phyloP scores from a whole-genome alignment of 2,888 invertebrate genomes.

The Cosmia trapezina region DNA sequence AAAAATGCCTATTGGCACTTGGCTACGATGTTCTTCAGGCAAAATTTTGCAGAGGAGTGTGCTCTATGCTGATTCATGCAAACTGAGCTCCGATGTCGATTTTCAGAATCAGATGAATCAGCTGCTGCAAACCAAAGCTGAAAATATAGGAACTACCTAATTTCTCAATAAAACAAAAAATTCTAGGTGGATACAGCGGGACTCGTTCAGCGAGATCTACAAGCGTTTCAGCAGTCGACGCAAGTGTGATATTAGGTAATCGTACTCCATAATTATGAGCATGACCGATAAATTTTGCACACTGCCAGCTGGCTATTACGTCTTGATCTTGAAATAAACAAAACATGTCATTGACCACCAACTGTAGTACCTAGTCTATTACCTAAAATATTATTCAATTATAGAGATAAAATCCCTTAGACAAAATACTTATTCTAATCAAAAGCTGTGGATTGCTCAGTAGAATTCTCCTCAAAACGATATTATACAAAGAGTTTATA shows the following conservation, averaged over 20 bases:
- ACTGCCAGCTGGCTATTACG: conserved; percentile 5
- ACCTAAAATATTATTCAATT: background rate
- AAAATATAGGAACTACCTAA: background rate
- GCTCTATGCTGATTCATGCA: background rate
- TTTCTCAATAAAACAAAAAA: background rate
- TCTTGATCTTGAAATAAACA: conserved; percentile 2
- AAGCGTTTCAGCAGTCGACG: conserved; percentile 79
- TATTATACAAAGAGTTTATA: background rate
- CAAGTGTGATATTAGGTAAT: conserved; percentile 86
- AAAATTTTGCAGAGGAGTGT: background rate
- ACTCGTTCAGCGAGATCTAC: conserved; percentile 82
- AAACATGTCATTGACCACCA: background rate
- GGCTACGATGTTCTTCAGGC: background rate
- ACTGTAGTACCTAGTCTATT: no score
- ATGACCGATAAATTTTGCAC: conserved; percentile 16
- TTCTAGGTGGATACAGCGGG: conserved; percentile 81
- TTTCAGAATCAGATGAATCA: background rate
- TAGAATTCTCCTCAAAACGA: background rate
- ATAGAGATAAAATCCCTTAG: background rate
- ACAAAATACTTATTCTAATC: background rate
- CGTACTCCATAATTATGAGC: background rate
- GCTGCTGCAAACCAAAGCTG: background rate
- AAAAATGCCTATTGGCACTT: background rate
- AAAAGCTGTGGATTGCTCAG: background rate
- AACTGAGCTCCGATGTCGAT: background rate